A percentile compares a stretch with the other conserved stretches of the same genome.
Evolutionary conservation across 2,888 invertebrate species (phyloP).

Genomic region (Neocrepidodera transversa): DNA sequence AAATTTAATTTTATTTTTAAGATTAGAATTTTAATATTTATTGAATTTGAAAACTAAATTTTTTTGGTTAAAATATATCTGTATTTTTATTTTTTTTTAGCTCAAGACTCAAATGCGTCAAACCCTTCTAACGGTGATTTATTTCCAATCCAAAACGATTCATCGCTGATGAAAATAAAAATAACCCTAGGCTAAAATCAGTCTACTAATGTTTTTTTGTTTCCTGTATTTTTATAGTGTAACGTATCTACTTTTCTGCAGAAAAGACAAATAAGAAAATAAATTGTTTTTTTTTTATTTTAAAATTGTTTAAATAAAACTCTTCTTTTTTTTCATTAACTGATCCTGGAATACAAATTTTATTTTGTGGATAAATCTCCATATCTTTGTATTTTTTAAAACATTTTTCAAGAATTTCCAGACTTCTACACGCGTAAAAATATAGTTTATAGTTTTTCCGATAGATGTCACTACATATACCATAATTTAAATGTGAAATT

Average conservation of each 20-base stretch:
- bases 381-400: not conserved
- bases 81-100: constrained; percentile 50
- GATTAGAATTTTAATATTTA: too few relatives aligned
- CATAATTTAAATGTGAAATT: too few relatives aligned
- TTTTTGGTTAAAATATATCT: too few relatives aligned
- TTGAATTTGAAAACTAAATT: too few relatives aligned
- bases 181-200: constrained; percentile 6
- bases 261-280: not conserved
- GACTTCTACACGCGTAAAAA: not conserved
- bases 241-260: not conserved
- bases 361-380: not conserved
- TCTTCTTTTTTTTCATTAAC: not conserved
- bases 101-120: constrained; percentile 56
- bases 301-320: not conserved
- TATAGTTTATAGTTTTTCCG: not conserved
- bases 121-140: constrained; percentile 51
- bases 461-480: too few relatives aligned
- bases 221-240: not conserved
- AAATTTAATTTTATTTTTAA: too few relatives aligned
- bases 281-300: not conserved
- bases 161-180: constrained; percentile 8
- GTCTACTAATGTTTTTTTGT: not conserved
- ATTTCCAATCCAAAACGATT: not conserved
- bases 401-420: not conserved
- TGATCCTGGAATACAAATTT: not conserved